Conservation (phyloP, 2,797 vertebrate genomes). For the Novumbra hubbsi region DNA sequence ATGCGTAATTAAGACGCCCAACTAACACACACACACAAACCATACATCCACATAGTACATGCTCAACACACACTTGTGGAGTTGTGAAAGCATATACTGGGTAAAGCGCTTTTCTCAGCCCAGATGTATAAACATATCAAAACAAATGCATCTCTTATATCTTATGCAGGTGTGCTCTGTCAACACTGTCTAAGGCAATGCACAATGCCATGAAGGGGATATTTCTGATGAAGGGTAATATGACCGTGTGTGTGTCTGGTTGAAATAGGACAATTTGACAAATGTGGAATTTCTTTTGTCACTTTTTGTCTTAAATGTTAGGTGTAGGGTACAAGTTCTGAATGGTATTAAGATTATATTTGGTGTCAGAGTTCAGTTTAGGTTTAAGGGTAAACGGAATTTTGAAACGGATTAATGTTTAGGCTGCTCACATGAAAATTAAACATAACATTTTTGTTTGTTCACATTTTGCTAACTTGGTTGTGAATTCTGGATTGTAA, state of each 20-base stretch:
- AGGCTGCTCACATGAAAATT: too few relatives aligned
- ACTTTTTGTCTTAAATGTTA: too few relatives aligned
- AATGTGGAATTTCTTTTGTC: too few relatives aligned
- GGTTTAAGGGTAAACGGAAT: too few relatives aligned
- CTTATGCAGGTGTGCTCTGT: neutral
- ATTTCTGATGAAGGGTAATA: neutral
- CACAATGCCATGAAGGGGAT: neutral
- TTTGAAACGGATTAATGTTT: too few relatives aligned
- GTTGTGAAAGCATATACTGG: neutral
- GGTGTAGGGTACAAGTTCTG: too few relatives aligned
- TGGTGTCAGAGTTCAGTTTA: too few relatives aligned
- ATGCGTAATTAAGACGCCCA: slow-evolving; percentile 10
- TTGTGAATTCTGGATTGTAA: too few relatives aligned
- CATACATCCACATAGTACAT: neutral
- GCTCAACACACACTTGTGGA: slow-evolving; percentile 1
- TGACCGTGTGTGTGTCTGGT: neutral
- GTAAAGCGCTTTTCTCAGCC: neutral
- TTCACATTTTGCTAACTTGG: too few relatives aligned
- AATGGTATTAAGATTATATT: too few relatives aligned
- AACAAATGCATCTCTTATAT: neutral
- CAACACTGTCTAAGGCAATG: neutral
- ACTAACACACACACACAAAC: neutral
- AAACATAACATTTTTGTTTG: too few relatives aligned
- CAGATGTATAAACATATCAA: neutral
- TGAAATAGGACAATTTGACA: too few relatives aligned